Evolutionary conservation across 2,888 invertebrate genomes (phyloP).

Genomic region (Hirtodrosophila trivittata): DNA sequence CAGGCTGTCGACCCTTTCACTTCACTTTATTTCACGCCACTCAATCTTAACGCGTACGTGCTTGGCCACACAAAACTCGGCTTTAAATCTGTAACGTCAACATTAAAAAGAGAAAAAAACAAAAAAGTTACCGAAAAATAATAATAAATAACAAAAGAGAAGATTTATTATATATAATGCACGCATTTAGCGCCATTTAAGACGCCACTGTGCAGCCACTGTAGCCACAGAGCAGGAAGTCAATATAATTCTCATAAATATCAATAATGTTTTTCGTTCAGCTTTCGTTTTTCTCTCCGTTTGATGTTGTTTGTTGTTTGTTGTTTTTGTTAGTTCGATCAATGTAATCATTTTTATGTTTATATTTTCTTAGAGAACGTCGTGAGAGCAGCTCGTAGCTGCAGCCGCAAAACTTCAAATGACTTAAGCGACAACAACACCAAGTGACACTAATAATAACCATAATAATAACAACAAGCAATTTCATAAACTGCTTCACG

Average conservation of each 20-base stretch:
- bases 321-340: conserved; percentile 20
- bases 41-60: conserved; percentile 61
- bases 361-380: conserved; percentile 68
- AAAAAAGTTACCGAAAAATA: conserved; percentile 25
- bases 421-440: conserved; percentile 49
- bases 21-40: conserved; percentile 57
- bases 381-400: conserved; percentile 55
- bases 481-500: conserved; percentile 72
- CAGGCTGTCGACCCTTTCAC: conserved; percentile 72
- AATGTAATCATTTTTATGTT: conserved; percentile 74
- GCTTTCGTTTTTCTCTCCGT: conserved; percentile 62
- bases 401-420: conserved; percentile 63
- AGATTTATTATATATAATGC: conserved; percentile 76
- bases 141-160: conserved; percentile 27
- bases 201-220: conserved; percentile 51
- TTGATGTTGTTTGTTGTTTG: conserved; percentile 14
- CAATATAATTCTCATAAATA: conserved; percentile 75
- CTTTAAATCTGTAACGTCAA: conserved; percentile 37
- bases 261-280: conserved; percentile 68
- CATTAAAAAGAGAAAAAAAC: conserved; percentile 21
- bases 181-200: conserved; percentile 78
- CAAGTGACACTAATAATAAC: conserved; percentile 72
- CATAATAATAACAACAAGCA: conserved; percentile 77
- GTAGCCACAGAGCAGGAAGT: conserved; percentile 64
- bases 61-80: conserved; percentile 56